A percentile compares a stretch with the other conserved stretches of the same genome.
phyloP scores from a whole-genome alignment of 2,113 vertebrate genomes.

The Bucco capensis region DNA sequence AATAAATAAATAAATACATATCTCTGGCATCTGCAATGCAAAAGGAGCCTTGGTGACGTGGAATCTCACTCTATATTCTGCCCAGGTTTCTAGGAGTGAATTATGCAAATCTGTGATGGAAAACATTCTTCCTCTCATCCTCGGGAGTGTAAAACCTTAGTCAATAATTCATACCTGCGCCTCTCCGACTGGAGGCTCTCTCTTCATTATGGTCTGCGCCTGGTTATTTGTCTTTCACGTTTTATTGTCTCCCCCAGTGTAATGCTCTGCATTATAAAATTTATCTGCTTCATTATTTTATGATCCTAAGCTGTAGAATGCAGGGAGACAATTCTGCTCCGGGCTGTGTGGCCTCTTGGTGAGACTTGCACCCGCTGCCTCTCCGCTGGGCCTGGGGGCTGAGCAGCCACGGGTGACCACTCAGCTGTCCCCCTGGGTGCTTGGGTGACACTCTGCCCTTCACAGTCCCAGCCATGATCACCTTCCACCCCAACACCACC shows the following conservation, averaged over 20 bases:
- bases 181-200: slow-evolving; percentile 77
- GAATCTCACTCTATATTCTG: slow-evolving; percentile 71
- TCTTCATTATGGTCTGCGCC: slow-evolving; percentile 76
- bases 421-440: rapidly evolving
- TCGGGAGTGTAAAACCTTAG: slow-evolving; percentile 81
- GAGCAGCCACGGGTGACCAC: neutral
- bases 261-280: slow-evolving; percentile 78
- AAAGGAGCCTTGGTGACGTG: slow-evolving; percentile 45
- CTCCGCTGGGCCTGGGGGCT: rapidly evolving
- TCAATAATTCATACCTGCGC: slow-evolving; percentile 80
- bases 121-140: slow-evolving; percentile 79
- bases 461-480: slow-evolving; percentile 98
- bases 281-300: slow-evolving; percentile 77
- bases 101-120: slow-evolving; percentile 82
- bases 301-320: slow-evolving; percentile 50
- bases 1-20: neutral
- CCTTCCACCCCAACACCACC: slow-evolving; percentile 97
- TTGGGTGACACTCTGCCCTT: neutral
- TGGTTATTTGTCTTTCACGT: slow-evolving; percentile 77
- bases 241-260: slow-evolving; percentile 76
- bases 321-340: neutral
- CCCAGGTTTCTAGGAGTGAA: slow-evolving; percentile 78
- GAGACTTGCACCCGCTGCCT: neutral
- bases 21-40: slow-evolving; percentile 41
- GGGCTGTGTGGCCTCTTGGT: neutral